Conservation (phyloP, 2,888 invertebrate species). For the Meiosimyza decipiens region DNA sequence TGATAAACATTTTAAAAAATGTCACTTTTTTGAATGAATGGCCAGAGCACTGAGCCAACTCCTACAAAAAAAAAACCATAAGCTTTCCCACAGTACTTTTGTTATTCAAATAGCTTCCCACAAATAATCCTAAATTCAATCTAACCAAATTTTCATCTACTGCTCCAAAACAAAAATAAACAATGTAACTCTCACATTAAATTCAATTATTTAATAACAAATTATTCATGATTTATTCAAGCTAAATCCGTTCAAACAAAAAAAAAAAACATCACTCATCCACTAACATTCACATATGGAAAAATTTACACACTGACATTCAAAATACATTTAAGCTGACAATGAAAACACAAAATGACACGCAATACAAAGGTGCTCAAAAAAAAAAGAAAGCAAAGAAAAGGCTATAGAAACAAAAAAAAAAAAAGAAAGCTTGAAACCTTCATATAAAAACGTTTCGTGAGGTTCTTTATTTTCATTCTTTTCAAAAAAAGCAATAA, state of each 20-base stretch:
- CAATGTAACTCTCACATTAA: not conserved
- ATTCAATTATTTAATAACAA: constrained; percentile 16
- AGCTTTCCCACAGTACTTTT: too few relatives aligned
- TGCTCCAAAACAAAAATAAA: too few relatives aligned
- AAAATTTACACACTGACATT: not conserved
- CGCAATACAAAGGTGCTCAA: constrained; percentile 8
- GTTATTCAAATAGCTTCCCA: too few relatives aligned
- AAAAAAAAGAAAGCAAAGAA: not conserved
- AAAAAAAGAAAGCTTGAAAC: not conserved
- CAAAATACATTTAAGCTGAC: constrained; percentile 9
- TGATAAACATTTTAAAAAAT: too few relatives aligned
- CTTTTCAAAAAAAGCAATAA: not conserved
- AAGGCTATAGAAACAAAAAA: not conserved
- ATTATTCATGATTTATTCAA: constrained; percentile 13
- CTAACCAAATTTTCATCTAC: too few relatives aligned
- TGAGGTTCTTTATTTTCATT: not conserved
- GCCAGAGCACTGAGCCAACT: too few relatives aligned
- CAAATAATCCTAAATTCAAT: too few relatives aligned
- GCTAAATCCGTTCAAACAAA: constrained; percentile 4
- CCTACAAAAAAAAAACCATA: too few relatives aligned
- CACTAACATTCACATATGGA: not conserved
- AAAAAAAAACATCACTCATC: not conserved
- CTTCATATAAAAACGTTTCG: not conserved
- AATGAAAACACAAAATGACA: constrained; percentile 16
- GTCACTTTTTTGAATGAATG: too few relatives aligned